phyloP scores from a whole-genome alignment of 1,140 invertebrate genomes.

The Aphis gossypii region DNA sequence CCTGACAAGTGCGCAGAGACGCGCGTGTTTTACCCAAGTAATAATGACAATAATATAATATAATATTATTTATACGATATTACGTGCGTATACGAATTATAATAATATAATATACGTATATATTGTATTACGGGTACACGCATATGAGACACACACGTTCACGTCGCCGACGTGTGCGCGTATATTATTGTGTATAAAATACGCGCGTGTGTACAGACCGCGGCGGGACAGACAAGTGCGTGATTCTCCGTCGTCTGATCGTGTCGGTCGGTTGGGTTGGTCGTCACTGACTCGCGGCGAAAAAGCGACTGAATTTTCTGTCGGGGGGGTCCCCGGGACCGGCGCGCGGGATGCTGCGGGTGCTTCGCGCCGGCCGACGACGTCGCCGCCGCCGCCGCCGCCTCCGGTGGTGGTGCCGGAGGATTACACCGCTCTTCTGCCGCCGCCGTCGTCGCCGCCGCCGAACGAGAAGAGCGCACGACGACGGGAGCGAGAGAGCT shows the following conservation, averaged over 20 bases:
- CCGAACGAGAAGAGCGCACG: neutral
- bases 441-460: neutral
- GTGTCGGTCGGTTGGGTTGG: neutral
- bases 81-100: neutral
- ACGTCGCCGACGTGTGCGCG: neutral
- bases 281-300: constrained; percentile 43
- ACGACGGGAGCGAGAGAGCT: neutral
- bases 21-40: neutral
- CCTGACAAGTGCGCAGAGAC: neutral
- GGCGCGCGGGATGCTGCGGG: neutral
- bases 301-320: constrained; percentile 54
- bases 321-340: constrained; percentile 31
- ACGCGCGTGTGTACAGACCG: neutral
- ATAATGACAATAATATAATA: too few species aligned
- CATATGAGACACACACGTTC: neutral
- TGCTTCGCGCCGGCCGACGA: neutral
- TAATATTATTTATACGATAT: neutral
- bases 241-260: neutral
- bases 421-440: neutral
- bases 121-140: neutral
- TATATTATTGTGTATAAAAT: neutral
- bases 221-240: neutral
- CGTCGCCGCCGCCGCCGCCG: neutral
- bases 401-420: neutral
- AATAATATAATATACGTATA: neutral